Conservation (phyloP, 2,888 invertebrate species). For the Eucera pruinosa region DNA sequence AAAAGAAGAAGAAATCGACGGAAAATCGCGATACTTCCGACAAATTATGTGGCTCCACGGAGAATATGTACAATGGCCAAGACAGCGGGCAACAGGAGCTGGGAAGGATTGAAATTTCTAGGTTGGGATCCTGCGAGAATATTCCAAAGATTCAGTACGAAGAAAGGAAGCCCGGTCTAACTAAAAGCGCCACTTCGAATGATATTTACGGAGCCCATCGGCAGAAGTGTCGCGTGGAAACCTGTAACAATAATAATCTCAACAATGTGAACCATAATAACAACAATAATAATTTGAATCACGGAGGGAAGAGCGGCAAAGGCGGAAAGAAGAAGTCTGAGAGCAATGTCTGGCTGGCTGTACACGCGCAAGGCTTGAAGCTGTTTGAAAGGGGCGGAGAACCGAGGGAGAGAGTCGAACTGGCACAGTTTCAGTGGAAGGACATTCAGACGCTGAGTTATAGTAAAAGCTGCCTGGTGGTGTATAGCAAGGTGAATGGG, state of each 20-base stretch:
- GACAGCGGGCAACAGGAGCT: slow-evolving; percentile 64
- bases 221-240: slow-evolving; percentile 39
- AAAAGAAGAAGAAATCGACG: slow-evolving; percentile 65
- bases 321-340: slow-evolving; percentile 76
- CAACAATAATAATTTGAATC: slow-evolving; percentile 62
- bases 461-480: slow-evolving; percentile 89
- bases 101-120: slow-evolving; percentile 70
- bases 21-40: slow-evolving; percentile 56
- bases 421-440: slow-evolving; percentile 87
- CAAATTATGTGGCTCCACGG: slow-evolving; percentile 47
- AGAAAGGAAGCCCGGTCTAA: slow-evolving; percentile 28
- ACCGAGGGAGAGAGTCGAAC: slow-evolving; percentile 78
- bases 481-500: slow-evolving; percentile 85
- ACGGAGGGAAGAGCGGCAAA: slow-evolving; percentile 69
- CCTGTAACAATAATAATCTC: slow-evolving; percentile 53
- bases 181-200: slow-evolving; percentile 41
- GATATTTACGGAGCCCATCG: slow-evolving; percentile 68
- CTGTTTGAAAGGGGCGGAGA: slow-evolving; percentile 82
- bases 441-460: slow-evolving; percentile 91
- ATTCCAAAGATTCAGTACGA: slow-evolving; percentile 67
- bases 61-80: slow-evolving; percentile 74
- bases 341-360: slow-evolving; percentile 83
- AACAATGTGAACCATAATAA: slow-evolving; percentile 45
- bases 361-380: slow-evolving; percentile 83
- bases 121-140: slow-evolving; percentile 68